phyloP scores from a whole-genome alignment of 2,113 vertebrate species.

The Strigops habroptila region DNA sequence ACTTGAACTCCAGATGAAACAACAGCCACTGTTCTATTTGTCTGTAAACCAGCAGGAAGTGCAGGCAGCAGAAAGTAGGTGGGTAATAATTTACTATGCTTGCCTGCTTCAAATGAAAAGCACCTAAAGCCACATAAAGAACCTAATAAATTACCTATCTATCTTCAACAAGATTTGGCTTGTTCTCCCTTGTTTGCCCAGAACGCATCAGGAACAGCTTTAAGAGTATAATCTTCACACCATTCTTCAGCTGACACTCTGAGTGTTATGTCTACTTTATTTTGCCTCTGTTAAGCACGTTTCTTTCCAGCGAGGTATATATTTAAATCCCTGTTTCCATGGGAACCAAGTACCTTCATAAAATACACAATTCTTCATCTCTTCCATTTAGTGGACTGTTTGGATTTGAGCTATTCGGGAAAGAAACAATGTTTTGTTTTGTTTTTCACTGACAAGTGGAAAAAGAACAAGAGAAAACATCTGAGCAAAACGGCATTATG shows the following conservation, averaged over 20 bases:
- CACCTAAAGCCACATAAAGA: not conserved
- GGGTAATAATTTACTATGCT: constrained; percentile 49
- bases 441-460: not conserved
- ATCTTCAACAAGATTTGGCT: not conserved
- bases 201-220: not conserved
- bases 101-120: not conserved
- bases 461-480: not conserved
- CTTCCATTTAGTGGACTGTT: not conserved
- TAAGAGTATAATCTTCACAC: not conserved
- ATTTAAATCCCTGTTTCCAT: not conserved
- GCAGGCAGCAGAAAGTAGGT: constrained; percentile 36
- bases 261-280: not conserved
- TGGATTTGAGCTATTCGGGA: not conserved
- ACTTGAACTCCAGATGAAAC: not conserved
- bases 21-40: not conserved
- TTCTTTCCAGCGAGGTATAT: not conserved
- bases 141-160: not conserved
- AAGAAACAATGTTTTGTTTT: not conserved
- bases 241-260: not conserved
- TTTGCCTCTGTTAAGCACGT: not conserved
- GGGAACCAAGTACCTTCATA: not conserved
- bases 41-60: not conserved
- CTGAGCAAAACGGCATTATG: accelerated
- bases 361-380: not conserved
- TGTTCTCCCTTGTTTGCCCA: not conserved